Evolutionary conservation across 2,797 vertebrate genomes (phyloP).

Genomic region (Chelon labrosus): DNA sequence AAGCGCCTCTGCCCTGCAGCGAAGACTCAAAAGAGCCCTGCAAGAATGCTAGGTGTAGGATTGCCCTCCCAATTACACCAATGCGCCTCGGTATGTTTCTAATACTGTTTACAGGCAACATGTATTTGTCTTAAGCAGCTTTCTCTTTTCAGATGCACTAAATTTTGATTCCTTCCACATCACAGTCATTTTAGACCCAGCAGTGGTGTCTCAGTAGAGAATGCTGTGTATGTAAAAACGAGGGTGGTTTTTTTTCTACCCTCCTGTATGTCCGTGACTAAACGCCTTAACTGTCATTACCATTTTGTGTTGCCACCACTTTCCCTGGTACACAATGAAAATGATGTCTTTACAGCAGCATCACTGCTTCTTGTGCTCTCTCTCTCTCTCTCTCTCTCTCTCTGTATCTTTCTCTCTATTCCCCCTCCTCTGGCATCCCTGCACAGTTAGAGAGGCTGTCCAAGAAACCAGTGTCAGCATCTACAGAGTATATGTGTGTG

Average conservation of each 20-base stretch:
- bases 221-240: constrained; percentile 53
- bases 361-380: constrained; percentile 31
- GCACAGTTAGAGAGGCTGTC: constrained; percentile 52
- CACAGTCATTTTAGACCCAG: constrained; percentile 37
- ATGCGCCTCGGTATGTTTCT: background rate
- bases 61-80: constrained; percentile 8
- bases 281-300: constrained; percentile 77
- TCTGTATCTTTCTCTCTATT: constrained; percentile 38
- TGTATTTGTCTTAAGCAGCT: background rate
- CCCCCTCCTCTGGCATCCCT: constrained; percentile 57
- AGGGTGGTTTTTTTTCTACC: constrained; percentile 30
- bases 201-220: constrained; percentile 27
- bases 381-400: constrained; percentile 41
- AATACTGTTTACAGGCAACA: background rate
- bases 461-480: constrained; percentile 64
- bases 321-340: constrained; percentile 66
- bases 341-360: constrained; percentile 65
- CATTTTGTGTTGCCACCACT: constrained; percentile 73
- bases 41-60: constrained; percentile 15
- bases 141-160: constrained; percentile 15
- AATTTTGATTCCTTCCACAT: constrained; percentile 11
- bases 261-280: constrained; percentile 68
- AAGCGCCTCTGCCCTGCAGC: constrained; percentile 20
- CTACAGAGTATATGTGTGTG: constrained; percentile 27
- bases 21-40: constrained; percentile 31